A percentile compares a stretch with the other conserved stretches of the same genome.
phyloP scores from a whole-genome alignment of 2,113 vertebrate genomes.

The Haemorhous mexicanus region DNA sequence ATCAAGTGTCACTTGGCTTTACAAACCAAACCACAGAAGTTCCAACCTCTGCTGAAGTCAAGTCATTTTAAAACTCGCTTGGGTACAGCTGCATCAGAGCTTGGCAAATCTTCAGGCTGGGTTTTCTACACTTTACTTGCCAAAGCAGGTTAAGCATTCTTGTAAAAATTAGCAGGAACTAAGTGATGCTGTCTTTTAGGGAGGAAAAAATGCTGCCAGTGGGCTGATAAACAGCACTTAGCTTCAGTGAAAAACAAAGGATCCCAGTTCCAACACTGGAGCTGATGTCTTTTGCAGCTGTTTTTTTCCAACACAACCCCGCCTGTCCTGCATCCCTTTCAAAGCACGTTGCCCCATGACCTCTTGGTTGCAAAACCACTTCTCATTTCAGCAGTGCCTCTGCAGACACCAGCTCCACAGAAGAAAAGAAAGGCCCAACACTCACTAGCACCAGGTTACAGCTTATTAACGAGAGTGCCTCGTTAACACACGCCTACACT shows the following conservation, averaged over 20 bases:
- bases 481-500: not conserved
- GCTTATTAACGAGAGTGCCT: not conserved
- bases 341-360: not conserved
- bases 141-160: not conserved
- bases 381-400: not conserved
- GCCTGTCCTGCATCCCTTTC: not conserved
- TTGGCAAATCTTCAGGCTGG: not conserved
- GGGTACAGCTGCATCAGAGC: not conserved
- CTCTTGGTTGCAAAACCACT: not conserved
- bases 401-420: not conserved
- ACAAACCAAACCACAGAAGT: not conserved
- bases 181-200: not conserved
- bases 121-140: not conserved
- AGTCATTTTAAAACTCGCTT: not conserved
- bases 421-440: not conserved
- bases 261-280: not conserved
- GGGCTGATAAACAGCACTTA: slow-evolving; percentile 10
- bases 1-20: not conserved
- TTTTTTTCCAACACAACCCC: not conserved
- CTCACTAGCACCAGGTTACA: not conserved
- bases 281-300: slow-evolving; percentile 15
- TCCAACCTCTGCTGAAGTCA: not conserved
- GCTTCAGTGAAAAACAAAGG: slow-evolving; percentile 26
- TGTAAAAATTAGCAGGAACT: not conserved
- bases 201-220: not conserved